Evolutionary conservation across 37 sponge, comb jelly and placozoan genomes (phyloP), one percentile per base, ranked within the genome.

Genomic region (Cladorhizidae sp.): DNA sequence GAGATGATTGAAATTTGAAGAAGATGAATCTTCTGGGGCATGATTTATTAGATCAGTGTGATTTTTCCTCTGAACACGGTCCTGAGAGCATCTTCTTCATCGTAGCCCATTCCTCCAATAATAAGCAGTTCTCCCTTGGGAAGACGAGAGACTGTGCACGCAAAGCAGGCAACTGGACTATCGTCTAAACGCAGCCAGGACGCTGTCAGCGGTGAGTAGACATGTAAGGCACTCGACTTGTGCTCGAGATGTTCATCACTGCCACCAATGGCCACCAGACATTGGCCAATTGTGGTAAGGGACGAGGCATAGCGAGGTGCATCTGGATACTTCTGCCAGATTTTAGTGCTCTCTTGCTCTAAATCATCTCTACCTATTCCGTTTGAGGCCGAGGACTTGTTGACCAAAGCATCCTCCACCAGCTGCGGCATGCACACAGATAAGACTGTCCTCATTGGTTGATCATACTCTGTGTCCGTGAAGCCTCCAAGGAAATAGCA

Each of bases 401-500:
- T 56, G 29, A 17, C 23, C 9, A 75, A 57, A n/a, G 84, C 69
- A 29, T 83, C 76, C 35, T 83, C 76, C 21, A 83, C 35, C 5
- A 83, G 57, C 29, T 39, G 43, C 28, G 76, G 76, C 21, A 83
- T 58, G 69, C 56, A 76, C 32, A 55, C 75, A 37, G 43, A 40
- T 42, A 83, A 75, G 33, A 75, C 69, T 11, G 26, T 15, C 26
- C 15, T 65, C 5, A 76, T 83, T 21, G 84, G 84, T 14, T 76
- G 76, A 55, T 83, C 84, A 35, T 75, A 76, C 8, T 83, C 84
- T 21, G 84, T 83, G 70, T 83, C 84, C 6, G 76, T 83, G 70
- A 83, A 83, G 11, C 84, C 84, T 17, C 84, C 84, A 29, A 83
- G 76, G 42, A 83, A 67, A 31, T 83, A 83, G 68, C 84, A 83